Conservation (phyloP, 2,888 invertebrate species). For the Sipunculus nudus region DNA sequence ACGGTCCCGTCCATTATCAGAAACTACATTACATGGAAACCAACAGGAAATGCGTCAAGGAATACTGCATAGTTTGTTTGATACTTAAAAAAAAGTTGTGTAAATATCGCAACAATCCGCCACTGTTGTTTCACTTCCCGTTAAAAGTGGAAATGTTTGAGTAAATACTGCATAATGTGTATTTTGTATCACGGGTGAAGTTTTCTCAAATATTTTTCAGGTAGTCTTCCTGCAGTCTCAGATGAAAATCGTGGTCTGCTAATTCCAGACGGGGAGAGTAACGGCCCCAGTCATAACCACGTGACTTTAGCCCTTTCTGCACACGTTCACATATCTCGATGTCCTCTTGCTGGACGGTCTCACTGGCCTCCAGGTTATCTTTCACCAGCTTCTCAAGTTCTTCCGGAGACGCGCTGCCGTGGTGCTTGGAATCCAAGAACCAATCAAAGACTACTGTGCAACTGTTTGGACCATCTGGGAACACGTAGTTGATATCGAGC, state of each 20-base stretch:
- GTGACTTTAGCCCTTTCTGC: conserved; percentile 3
- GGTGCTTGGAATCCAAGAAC: neutral
- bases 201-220: too few relatives aligned
- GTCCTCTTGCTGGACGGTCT: neutral
- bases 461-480: neutral
- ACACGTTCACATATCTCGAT: conserved; percentile 4
- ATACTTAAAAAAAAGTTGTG: too few relatives aligned
- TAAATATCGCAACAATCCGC: too few relatives aligned
- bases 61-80: too few relatives aligned
- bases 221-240: too few relatives aligned
- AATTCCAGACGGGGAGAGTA: conserved; percentile 6
- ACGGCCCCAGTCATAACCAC: conserved; percentile 1
- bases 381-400: neutral
- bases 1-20: too few relatives aligned
- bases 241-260: conserved; percentile 7
- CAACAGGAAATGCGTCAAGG: too few relatives aligned
- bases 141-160: too few relatives aligned
- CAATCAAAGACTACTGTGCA: conserved; percentile 5
- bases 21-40: too few relatives aligned
- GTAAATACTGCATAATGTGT: too few relatives aligned
- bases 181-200: too few relatives aligned
- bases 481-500: conserved; percentile 2
- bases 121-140: too few relatives aligned
- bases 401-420: neutral
- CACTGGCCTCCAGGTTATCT: neutral